Conservation (phyloP, 2,888 invertebrate species). For the Aphodius granarius region DNA sequence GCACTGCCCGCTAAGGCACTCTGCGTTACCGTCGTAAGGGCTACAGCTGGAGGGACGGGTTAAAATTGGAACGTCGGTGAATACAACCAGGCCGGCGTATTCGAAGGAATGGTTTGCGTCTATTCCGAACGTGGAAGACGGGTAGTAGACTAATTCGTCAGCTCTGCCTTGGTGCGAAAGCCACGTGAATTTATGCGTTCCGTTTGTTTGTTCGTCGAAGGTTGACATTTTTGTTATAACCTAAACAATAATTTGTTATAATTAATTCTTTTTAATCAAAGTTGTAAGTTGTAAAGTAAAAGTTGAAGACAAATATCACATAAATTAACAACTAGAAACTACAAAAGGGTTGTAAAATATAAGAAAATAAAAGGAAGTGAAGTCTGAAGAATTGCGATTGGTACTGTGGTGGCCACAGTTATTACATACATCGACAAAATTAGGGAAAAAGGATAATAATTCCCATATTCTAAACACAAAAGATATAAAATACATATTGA, state of each 20-base stretch:
- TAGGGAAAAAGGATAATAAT: too few relatives aligned
- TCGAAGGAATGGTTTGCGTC: slow-evolving; percentile 94
- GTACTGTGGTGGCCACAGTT: too few relatives aligned
- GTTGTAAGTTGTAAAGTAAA: too few relatives aligned
- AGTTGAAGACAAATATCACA: too few relatives aligned
- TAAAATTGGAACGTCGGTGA: slow-evolving; percentile 84
- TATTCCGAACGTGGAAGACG: slow-evolving; percentile 87
- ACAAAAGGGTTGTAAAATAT: too few relatives aligned
- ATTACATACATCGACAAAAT: too few relatives aligned
- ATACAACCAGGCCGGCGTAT: slow-evolving; percentile 85
- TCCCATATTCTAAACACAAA: too few relatives aligned
- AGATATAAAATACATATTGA: too few relatives aligned
- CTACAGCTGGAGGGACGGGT: slow-evolving; percentile 72
- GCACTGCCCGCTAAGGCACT: slow-evolving; percentile 83
- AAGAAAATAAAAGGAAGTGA: too few relatives aligned
- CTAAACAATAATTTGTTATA: slow-evolving; percentile 45
- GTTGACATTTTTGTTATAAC: slow-evolving; percentile 85
- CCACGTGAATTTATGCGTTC: slow-evolving; percentile 82
- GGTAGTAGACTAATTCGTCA: slow-evolving; percentile 83
- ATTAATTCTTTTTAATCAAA: not conserved
- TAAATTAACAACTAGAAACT: too few relatives aligned
- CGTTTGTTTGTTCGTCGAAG: slow-evolving; percentile 84
- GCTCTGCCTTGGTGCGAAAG: slow-evolving; percentile 83
- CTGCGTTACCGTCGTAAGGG: slow-evolving; percentile 65
- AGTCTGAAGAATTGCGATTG: too few relatives aligned